These are phyloP conservation scores for Triplophysa rosa DNA, from an alignment of 2,113 vertebrate genomes.

Conservation along the genomic window DNA sequence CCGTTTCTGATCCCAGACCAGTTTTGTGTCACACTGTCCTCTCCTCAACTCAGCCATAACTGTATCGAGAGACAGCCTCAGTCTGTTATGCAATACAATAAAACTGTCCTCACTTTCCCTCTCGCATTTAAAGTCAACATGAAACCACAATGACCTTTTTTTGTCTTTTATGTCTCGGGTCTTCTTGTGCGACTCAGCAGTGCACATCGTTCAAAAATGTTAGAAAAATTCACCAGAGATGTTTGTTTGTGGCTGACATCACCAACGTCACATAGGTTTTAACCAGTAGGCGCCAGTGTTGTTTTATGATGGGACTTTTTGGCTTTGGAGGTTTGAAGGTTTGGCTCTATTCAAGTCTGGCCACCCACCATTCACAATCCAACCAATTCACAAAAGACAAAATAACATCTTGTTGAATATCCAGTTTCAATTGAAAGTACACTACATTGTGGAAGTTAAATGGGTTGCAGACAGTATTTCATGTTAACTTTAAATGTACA, in stretches of 20 bases:
- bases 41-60: slow-evolving; percentile 4
- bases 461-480: neutral
- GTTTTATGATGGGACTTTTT: no score
- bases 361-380: neutral
- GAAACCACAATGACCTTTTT: neutral
- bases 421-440: neutral
- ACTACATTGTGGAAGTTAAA: neutral
- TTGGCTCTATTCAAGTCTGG: neutral
- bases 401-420: neutral
- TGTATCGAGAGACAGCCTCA: neutral
- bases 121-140: slow-evolving; percentile 4
- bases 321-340: no score
- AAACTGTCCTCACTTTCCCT: neutral
- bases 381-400: neutral
- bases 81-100: neutral
- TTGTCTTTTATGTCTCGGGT: neutral
- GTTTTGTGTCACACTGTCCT: slow-evolving; percentile 16
- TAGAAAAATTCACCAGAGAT: no score
- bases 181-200: no score
- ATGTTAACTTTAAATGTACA: slow-evolving; percentile 1
- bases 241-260: neutral
- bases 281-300: neutral
- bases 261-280: neutral
- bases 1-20: neutral
- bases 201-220: neutral